These are phyloP conservation scores for Steinernema carpocapsae DNA, from an alignment of 2,888 invertebrate species.

Conservation along the genomic window DNA sequence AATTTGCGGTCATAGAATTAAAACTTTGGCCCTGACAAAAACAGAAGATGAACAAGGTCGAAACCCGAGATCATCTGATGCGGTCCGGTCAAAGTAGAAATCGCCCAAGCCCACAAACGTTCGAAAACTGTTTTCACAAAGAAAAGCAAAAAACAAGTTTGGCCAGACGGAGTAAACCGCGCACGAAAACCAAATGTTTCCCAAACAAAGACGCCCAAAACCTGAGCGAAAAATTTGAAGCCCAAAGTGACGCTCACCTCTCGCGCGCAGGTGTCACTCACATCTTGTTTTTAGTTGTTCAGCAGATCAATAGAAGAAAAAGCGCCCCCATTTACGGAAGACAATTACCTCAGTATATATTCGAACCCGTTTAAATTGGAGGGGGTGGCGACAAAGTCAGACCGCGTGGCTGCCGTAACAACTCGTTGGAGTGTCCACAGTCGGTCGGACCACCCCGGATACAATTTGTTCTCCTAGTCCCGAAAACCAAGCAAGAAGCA, in stretches of 20 bases:
- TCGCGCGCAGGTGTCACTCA: constrained; percentile 21
- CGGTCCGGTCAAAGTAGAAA: too few relatives aligned
- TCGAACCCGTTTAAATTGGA: background rate
- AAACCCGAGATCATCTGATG: too few relatives aligned
- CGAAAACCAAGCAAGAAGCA: background rate
- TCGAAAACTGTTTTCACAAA: too few relatives aligned
- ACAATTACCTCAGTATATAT: constrained; percentile 19
- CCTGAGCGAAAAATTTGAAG: background rate
- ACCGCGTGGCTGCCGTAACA: background rate
- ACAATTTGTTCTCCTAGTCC: constrained; percentile 11
- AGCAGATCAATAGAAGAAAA: constrained; percentile 28
- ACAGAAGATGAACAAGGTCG: too few relatives aligned
- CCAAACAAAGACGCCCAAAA: too few relatives aligned
- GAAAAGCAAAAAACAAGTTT: too few relatives aligned
- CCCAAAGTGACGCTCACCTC: background rate
- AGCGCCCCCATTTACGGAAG: constrained; percentile 28
- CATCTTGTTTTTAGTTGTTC: constrained; percentile 31
- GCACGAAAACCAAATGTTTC: too few relatives aligned
- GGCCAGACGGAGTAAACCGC: too few relatives aligned
- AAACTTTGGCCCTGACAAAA: too few relatives aligned
- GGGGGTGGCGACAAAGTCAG: constrained; percentile 10
- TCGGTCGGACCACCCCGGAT: constrained; percentile 32
- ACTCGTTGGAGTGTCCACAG: constrained; percentile 1
- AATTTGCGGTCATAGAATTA: too few relatives aligned
- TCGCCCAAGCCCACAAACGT: too few relatives aligned